phyloP scores from a whole-genome alignment of 2,888 invertebrate genomes.

The Euplagia quadripunctaria region DNA sequence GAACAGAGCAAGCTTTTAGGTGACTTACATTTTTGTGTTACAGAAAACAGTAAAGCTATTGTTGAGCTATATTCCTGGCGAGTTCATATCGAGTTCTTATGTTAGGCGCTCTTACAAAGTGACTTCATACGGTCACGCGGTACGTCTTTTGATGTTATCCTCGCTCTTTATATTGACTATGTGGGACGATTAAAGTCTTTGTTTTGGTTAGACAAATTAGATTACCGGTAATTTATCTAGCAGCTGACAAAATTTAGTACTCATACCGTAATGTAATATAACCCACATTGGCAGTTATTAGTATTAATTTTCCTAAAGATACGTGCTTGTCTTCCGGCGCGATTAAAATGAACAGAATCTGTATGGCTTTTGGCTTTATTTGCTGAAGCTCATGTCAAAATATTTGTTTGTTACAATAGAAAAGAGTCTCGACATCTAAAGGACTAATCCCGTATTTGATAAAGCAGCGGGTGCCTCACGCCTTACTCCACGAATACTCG shows the following conservation, averaged over 20 bases:
- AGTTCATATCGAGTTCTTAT: slow-evolving; percentile 34
- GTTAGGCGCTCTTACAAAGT: slow-evolving; percentile 30
- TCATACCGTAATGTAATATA: not conserved
- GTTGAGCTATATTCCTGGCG: not conserved
- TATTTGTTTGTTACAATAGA: slow-evolving; percentile 78
- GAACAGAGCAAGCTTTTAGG: not conserved
- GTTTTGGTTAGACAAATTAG: slow-evolving; percentile 33
- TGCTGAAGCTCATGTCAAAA: slow-evolving; percentile 79
- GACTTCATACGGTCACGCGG: slow-evolving; percentile 41
- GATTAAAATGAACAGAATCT: slow-evolving; percentile 4
- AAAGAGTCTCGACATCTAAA: slow-evolving; percentile 70
- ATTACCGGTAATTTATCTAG: slow-evolving; percentile 8
- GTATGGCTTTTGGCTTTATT: slow-evolving; percentile 58
- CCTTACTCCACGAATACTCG: slow-evolving; percentile 77
- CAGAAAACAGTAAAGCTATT: not conserved
- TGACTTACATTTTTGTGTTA: no score
- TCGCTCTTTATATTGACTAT: slow-evolving; percentile 45
- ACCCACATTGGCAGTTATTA: not conserved
- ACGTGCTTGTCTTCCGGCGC: no score
- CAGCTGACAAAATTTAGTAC: not conserved
- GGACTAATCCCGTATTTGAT: slow-evolving; percentile 83
- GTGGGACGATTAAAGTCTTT: slow-evolving; percentile 35
- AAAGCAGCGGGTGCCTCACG: slow-evolving; percentile 84
- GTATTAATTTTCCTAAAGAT: no score
- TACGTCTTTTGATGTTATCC: slow-evolving; percentile 56